Conservation (phyloP, 2,797 vertebrate genomes). For the Alcedo quadribrachys region DNA sequence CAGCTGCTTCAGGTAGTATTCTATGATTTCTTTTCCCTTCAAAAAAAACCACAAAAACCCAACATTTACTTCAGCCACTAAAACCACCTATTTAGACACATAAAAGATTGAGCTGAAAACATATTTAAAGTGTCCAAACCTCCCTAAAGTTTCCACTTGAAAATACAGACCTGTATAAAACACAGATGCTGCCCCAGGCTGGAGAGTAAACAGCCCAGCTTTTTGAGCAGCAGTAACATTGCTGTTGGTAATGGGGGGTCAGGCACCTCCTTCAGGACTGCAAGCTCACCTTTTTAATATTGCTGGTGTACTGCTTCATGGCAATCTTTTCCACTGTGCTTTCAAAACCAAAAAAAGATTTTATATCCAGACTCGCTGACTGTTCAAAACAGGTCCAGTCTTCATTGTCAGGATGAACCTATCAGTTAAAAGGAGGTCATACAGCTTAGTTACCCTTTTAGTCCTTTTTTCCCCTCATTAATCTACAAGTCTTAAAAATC, state of each 20-base stretch:
- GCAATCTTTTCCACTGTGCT: conserved; percentile 95
- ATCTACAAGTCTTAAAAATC: neutral
- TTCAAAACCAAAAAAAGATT: conserved; percentile 97
- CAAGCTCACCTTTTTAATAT: conserved; percentile 89
- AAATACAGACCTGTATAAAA: neutral
- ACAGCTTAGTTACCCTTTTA: neutral
- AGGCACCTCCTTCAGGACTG: neutral
- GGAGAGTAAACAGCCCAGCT: neutral
- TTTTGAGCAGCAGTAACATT: neutral
- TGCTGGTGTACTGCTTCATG: conserved; percentile 95
- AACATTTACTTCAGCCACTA: neutral
- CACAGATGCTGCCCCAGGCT: neutral
- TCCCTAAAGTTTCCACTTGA: neutral
- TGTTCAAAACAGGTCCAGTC: conserved; percentile 98
- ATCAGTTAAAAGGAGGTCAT: neutral
- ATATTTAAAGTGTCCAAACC: neutral
- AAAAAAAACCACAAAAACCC: neutral
- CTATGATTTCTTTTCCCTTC: conserved; percentile 98
- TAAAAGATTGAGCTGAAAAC: neutral
- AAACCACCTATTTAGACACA: neutral
- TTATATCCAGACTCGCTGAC: conserved; percentile 93
- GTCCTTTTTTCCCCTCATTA: neutral
- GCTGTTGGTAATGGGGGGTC: neutral
- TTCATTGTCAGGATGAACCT: conserved; percentile 97
- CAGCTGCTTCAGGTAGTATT: conserved; percentile 92